Evolutionary conservation across 1,140 invertebrate genomes (phyloP).

Genomic region (Theocolax elegans): DNA sequence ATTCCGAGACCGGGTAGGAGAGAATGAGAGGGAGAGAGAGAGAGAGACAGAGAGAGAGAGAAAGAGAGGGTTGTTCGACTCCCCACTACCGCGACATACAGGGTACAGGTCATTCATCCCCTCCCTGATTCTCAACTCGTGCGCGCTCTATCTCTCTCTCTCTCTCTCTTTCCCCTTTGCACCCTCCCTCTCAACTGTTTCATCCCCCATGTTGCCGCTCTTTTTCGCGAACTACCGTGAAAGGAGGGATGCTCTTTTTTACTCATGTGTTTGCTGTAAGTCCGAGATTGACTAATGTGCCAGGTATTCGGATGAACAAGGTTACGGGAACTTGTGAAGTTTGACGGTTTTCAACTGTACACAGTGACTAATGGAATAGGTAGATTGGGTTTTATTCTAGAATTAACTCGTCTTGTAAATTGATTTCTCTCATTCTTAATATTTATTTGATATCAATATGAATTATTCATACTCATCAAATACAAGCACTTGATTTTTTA

Average conservation of each 20-base stretch:
- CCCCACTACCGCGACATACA: conserved; percentile 14
- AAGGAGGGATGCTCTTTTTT: not conserved
- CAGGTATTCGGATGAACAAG: not conserved
- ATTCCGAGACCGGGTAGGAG: conserved; percentile 51
- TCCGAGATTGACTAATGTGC: conserved; percentile 11
- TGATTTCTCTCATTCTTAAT: no score
- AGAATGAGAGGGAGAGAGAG: conserved; percentile 36
- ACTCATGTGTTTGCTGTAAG: not conserved
- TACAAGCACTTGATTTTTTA: no score
- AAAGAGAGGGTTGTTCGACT: conserved; percentile 48
- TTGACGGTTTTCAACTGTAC: not conserved
- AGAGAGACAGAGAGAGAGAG: conserved; percentile 42
- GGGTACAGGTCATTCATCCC: conserved; percentile 23
- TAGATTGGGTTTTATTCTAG: no score
- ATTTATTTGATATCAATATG: no score
- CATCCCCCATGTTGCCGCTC: no score
- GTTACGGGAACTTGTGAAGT: not conserved
- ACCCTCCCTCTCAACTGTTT: not conserved
- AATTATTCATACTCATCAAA: no score
- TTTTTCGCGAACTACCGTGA: not conserved
- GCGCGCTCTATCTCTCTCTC: not conserved
- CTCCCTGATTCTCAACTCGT: not conserved
- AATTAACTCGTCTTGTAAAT: no score
- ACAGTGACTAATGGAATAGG: no score
- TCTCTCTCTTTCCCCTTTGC: not conserved